phyloP scores from a whole-genome alignment of 1,140 invertebrate species.

The Papilio glaucus region DNA sequence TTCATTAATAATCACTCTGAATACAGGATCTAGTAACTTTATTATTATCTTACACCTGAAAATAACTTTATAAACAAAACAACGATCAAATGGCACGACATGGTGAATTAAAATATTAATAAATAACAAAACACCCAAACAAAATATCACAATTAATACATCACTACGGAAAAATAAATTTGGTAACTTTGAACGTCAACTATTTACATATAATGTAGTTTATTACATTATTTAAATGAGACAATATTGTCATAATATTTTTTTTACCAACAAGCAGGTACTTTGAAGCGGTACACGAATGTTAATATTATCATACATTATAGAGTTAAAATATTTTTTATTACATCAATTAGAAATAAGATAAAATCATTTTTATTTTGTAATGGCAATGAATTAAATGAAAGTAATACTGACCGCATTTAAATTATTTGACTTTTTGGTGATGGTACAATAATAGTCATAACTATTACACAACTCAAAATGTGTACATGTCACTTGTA shows the following conservation, averaged over 20 bases:
- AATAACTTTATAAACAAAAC: slow-evolving; percentile 14
- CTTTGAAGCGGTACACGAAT: slow-evolving; percentile 55
- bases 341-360: not conserved
- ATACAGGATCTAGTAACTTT: not conserved
- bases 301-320: slow-evolving; percentile 38
- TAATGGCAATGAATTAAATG: not conserved
- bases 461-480: not conserved
- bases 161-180: not conserved
- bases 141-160: slow-evolving; percentile 25
- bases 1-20: too few relatives aligned
- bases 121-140: slow-evolving; percentile 1
- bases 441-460: not conserved
- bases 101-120: not conserved
- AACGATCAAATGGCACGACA: not conserved
- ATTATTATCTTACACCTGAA: slow-evolving; percentile 1
- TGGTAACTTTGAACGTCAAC: not conserved
- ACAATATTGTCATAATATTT: slow-evolving; percentile 66
- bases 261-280: slow-evolving; percentile 70
- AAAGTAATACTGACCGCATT: not conserved
- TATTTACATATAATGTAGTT: slow-evolving; percentile 54
- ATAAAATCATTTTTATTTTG: not conserved
- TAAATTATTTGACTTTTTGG: not conserved
- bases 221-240: slow-evolving; percentile 48
- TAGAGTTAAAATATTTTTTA: slow-evolving; percentile 19
- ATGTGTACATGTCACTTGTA: not conserved